Evolutionary conservation across 2,113 vertebrate species (phyloP), one percentile per base, ranked within the genome.

Genomic region (Gila orcuttii): DNA sequence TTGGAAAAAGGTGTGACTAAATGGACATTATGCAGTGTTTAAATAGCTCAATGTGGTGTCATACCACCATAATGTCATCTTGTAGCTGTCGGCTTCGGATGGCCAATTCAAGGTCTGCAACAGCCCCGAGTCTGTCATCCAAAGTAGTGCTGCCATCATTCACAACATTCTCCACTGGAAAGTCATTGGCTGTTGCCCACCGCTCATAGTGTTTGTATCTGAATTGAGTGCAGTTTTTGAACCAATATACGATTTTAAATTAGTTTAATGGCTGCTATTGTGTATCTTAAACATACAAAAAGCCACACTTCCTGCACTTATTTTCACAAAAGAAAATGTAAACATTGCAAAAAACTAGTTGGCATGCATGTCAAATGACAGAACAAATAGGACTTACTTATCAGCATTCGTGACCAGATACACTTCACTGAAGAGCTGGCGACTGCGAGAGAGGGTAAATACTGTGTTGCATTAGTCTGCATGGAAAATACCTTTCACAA

Each of bases 361-460:
- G 23, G 4, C 21, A 42, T 73, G 2, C 3, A 13, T 73, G 10
- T n/a, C 36, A n/a, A 55, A 73, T 9, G 19, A 8, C 45, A 64
- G 47, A 3, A 39, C 47, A 68, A 60, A 11, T 10, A 82, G 21
- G 33, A 91, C 95, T 92, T 88, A 96, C 96, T 96, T 96, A 89
- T 96, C 95, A 86, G 95, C 96, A 86, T 96, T 96, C 0, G 96
- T 96, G 82, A 96, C 94, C 83, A 96, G 91, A 84, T 96, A 96
- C 13, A 96, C 95, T 33, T 93, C 94, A 83, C 93, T 95, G 91
- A 96, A 96, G 74, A 96, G 82, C 89, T 96, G 95, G 1, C 96
- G 90, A 92, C 96, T 96, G 21, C 6, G 88, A 68, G 69, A 45
- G 13, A 71, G 2, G 9, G 6, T 12, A 10, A 33, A 87, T 19